Evolutionary conservation across 23 tunicate genomes (phyloP).

Genomic region (Clavelina lepadiformis): DNA sequence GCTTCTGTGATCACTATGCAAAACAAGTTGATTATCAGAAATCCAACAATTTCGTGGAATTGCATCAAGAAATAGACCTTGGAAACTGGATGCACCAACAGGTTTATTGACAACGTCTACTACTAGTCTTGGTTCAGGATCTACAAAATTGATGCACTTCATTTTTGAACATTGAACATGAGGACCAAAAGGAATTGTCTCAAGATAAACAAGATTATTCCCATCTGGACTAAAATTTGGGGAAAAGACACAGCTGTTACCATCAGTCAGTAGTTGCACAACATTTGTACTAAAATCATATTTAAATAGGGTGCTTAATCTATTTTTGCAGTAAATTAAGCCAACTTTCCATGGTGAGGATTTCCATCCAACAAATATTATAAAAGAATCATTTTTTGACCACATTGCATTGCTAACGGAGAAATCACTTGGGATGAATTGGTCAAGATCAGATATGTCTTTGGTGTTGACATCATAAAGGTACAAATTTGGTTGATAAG

Average conservation of each 20-base stretch:
- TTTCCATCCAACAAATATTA: constrained; percentile 47
- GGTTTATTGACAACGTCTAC: constrained; percentile 30
- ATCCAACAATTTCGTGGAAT: constrained; percentile 35
- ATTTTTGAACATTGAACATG: too few relatives aligned
- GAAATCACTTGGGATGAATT: constrained; percentile 26
- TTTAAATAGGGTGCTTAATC: constrained; percentile 31
- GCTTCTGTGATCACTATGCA: constrained; percentile 25
- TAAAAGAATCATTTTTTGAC: constrained; percentile 37
- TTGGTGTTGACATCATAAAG: constrained; percentile 36
- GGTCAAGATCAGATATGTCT: constrained; percentile 11
- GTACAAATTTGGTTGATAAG: constrained; percentile 37
- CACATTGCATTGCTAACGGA: constrained; percentile 50
- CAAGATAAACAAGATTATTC: too few relatives aligned
- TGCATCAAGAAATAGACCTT: constrained; percentile 28
- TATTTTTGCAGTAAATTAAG: constrained; percentile 32
- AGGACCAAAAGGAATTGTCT: too few relatives aligned
- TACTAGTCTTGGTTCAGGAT: too few relatives aligned
- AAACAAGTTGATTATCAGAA: constrained; percentile 6
- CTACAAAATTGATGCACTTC: too few relatives aligned
- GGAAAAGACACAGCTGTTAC: too few relatives aligned
- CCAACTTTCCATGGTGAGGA: constrained; percentile 64
- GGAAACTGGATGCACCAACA: constrained; percentile 10
- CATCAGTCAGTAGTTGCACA: too few relatives aligned
- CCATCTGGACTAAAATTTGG: too few relatives aligned
- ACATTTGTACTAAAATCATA: too few relatives aligned